phyloP scores from a whole-genome alignment of 2,113 vertebrate genomes.

The Leptocoma aspasia region DNA sequence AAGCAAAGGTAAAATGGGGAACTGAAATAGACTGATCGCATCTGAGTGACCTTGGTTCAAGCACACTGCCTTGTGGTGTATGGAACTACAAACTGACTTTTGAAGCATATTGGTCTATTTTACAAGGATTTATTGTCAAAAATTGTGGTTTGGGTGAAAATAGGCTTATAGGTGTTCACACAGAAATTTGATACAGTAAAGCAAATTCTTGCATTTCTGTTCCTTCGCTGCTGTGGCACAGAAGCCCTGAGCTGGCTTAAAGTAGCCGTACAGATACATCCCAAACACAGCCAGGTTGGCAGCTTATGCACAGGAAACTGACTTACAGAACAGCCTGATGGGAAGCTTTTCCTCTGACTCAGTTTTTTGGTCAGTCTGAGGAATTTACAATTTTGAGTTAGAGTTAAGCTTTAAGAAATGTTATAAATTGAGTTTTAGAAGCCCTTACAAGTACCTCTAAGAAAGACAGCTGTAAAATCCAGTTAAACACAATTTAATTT shows the following conservation, averaged over 20 bases:
- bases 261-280: background rate
- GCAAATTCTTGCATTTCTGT: background rate
- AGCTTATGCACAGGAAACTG: background rate
- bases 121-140: background rate
- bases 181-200: background rate
- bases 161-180: background rate
- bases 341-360: background rate
- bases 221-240: background rate
- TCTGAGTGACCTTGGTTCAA: background rate
- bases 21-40: background rate
- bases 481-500: background rate
- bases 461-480: background rate
- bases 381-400: background rate
- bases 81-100: background rate
- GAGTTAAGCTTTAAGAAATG: background rate
- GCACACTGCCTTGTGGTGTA: background rate
- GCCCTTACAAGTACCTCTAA: background rate
- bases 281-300: background rate
- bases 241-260: background rate
- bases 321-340: background rate
- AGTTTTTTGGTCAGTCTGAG: background rate
- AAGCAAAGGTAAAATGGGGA: background rate
- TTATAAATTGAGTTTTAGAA: background rate
- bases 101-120: background rate
- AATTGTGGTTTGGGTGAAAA: background rate